Percentiles rank a stretch among this genome's conserved stretches.
phyloP scores from a whole-genome alignment of 1,140 invertebrate genomes.

The Sarcophaga peregrina region DNA sequence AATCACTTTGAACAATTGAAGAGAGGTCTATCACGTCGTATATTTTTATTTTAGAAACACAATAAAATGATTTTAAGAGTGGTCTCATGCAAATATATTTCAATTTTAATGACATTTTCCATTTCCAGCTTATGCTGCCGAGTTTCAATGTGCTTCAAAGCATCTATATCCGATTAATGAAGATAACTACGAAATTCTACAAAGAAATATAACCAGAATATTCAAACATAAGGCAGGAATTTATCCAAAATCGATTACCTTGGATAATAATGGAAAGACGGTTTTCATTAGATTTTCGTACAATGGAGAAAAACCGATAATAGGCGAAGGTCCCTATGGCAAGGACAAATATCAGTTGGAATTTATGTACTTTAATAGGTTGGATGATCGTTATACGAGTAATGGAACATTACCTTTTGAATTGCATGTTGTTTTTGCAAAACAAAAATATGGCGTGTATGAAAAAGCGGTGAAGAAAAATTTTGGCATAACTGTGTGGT shows the following conservation, averaged over 20 bases:
- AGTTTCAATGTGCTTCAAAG: neutral
- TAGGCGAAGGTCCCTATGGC: neutral
- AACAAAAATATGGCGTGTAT: neutral
- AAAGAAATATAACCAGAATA: neutral
- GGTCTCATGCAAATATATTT: too few relatives aligned
- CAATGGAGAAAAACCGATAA: neutral
- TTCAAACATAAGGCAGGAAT: neutral
- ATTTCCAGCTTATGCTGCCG: neutral
- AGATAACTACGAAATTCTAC: neutral
- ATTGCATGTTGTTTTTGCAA: neutral
- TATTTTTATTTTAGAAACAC: too few relatives aligned
- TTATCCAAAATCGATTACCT: neutral
- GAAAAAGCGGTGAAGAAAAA: neutral
- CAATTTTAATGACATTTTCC: too few relatives aligned
- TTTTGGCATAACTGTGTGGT: neutral
- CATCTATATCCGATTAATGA: neutral
- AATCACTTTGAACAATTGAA: too few relatives aligned
- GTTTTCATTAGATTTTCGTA: neutral
- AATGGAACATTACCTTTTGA: neutral
- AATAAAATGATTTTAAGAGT: too few relatives aligned
- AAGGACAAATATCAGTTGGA: neutral
- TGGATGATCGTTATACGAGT: neutral
- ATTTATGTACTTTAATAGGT: neutral
- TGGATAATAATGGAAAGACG: neutral
- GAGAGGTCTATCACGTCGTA: too few relatives aligned